Evolutionary conservation across 2,888 invertebrate genomes (phyloP).

Genomic region (Pediacus dermestoides): DNA sequence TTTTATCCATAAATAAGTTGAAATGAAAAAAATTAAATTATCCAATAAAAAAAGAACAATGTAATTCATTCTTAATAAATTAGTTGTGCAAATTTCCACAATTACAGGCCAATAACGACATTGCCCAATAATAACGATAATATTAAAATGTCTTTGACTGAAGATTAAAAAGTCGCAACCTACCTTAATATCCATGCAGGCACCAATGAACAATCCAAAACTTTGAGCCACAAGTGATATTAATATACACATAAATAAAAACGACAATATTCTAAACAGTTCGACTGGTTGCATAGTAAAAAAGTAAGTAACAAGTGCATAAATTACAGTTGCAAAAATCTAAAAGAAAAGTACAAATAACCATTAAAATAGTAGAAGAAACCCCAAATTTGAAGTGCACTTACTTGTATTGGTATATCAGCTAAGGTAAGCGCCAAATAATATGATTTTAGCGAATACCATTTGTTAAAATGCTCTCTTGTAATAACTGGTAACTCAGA

Average conservation of each 20-base stretch:
- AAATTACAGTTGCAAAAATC: constrained; percentile 63
- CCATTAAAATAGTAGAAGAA: not conserved
- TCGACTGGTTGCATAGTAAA: constrained; percentile 87
- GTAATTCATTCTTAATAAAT: no score
- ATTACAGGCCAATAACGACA: no score
- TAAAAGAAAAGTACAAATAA: constrained; percentile 40
- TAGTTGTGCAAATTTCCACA: no score
- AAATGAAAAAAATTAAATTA: no score
- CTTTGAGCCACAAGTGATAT: constrained; percentile 83
- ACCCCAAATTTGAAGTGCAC: not conserved
- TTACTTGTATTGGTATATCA: constrained; percentile 61
- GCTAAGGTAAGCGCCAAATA: constrained; percentile 59
- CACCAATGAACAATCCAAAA: constrained; percentile 81
- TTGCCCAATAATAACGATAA: no score
- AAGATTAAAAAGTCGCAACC: no score
- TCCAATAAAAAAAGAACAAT: no score
- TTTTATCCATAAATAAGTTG: no score
- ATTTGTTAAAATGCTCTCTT: constrained; percentile 65
- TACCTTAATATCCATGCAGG: constrained; percentile 75
- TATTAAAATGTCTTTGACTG: no score
- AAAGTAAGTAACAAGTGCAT: constrained; percentile 75
- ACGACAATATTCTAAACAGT: constrained; percentile 64
- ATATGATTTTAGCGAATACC: constrained; percentile 65
- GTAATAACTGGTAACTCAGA: constrained; percentile 59
- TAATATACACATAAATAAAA: constrained; percentile 67